Percentiles rank a stretch among this genome's conserved stretches.
Evolutionary conservation across 1,140 invertebrate species (phyloP).

Genomic region (Epicauta chinensis): DNA sequence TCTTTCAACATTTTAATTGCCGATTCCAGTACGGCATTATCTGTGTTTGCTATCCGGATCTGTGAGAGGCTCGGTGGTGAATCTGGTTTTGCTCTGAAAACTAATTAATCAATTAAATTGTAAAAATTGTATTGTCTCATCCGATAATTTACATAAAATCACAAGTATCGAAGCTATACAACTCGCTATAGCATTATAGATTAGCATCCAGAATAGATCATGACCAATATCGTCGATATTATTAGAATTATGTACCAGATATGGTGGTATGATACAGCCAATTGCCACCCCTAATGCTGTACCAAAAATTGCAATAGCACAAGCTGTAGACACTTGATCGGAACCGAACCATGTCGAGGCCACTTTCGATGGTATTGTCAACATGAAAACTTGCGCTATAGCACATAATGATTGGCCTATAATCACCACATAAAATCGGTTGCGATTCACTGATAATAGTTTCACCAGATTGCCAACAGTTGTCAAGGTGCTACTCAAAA

Average conservation of each 20-base stretch:
- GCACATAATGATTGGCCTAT: constrained; percentile 65
- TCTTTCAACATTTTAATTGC: constrained; percentile 28
- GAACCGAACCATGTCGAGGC: constrained; percentile 55
- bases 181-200: constrained; percentile 48
- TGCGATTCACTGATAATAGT: constrained; percentile 50
- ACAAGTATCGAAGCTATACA: constrained; percentile 46
- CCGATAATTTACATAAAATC: constrained; percentile 59
- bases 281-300: constrained; percentile 56
- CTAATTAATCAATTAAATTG: constrained; percentile 36
- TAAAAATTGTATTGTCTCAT: constrained; percentile 8
- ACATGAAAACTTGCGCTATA: constrained; percentile 60
- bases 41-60: constrained; percentile 23
- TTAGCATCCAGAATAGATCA: constrained; percentile 40
- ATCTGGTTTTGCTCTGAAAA: constrained; percentile 53
- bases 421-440: constrained; percentile 58
- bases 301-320: constrained; percentile 71
- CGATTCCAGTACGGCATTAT: constrained; percentile 26
- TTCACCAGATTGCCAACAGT: constrained; percentile 50
- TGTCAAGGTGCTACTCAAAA: constrained; percentile 56
- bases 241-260: constrained; percentile 43
- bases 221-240: constrained; percentile 37
- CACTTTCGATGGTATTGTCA: constrained; percentile 65
- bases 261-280: constrained; percentile 43
- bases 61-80: constrained; percentile 50
- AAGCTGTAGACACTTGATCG: constrained; percentile 65